A percentile compares a stretch with the other conserved stretches of the same genome.
Evolutionary conservation across 2,888 invertebrate species (phyloP).

Genomic region (Drosophila nr. perissopoda): DNA sequence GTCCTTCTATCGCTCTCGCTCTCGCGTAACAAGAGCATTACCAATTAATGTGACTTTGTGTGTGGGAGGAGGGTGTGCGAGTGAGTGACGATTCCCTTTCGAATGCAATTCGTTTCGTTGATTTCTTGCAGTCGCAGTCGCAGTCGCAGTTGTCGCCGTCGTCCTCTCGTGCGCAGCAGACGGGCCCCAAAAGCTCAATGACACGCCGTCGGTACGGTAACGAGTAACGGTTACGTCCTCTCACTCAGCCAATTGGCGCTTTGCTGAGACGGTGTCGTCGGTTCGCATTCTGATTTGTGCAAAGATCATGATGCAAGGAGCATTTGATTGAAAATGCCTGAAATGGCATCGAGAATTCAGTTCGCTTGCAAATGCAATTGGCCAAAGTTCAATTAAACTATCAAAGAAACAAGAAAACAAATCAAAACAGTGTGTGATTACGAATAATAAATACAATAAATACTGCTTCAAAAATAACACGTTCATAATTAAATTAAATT

Average conservation of each 20-base stretch:
- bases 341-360: constrained; percentile 43
- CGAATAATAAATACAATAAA: background rate
- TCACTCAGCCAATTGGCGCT: constrained; percentile 44
- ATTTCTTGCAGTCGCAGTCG: constrained; percentile 72
- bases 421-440: constrained; percentile 17
- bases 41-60: constrained; percentile 53
- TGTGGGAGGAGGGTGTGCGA: constrained; percentile 49
- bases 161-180: constrained; percentile 48
- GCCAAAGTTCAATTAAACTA: constrained; percentile 34
- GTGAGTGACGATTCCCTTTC: constrained; percentile 78
- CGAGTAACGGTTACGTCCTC: constrained; percentile 51
- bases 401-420: constrained; percentile 9
- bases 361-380: constrained; percentile 38
- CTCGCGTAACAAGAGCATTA: constrained; percentile 36
- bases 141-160: constrained; percentile 39
- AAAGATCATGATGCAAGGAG: constrained; percentile 25
- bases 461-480: background rate
- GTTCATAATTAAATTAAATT: background rate
- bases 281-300: constrained; percentile 52
- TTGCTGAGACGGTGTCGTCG: constrained; percentile 21
- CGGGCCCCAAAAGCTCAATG: constrained; percentile 74
- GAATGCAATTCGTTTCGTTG: constrained; percentile 80
- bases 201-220: constrained; percentile 82
- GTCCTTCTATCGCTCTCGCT: constrained; percentile 15
- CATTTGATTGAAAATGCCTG: constrained; percentile 38